Conservation (phyloP, 2,797 vertebrate genomes). For the Phyllotis vaccarum region DNA sequence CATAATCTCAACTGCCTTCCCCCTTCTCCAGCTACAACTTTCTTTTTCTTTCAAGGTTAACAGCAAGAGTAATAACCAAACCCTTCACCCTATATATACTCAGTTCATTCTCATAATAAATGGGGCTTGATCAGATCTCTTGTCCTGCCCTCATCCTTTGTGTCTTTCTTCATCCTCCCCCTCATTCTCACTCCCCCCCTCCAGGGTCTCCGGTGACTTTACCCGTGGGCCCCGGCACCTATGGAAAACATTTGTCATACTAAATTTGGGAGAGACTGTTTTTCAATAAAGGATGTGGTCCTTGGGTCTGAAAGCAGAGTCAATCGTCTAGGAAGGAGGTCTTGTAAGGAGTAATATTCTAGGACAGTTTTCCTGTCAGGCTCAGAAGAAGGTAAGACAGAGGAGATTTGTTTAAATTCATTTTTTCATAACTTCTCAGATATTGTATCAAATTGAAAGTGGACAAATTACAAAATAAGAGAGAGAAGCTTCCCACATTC, state of each 20-base stretch:
- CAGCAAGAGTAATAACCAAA: too few species aligned
- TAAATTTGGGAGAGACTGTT: background rate
- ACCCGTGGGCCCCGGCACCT: too few species aligned
- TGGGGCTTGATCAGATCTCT: too few species aligned
- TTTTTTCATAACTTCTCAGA: background rate
- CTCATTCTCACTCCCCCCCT: too few species aligned
- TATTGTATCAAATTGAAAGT: background rate
- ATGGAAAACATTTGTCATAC: background rate
- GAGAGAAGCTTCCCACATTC: background rate
- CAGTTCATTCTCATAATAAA: too few species aligned
- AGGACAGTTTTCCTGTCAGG: background rate
- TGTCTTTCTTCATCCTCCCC: too few species aligned
- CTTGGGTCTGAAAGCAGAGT: background rate
- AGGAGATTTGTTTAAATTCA: background rate
- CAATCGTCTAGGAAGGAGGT: background rate
- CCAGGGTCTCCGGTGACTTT: too few species aligned
- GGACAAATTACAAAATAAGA: background rate
- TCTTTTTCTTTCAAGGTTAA: too few species aligned
- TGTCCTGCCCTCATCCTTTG: too few species aligned
- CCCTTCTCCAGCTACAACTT: too few species aligned
- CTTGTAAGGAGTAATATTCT: background rate
- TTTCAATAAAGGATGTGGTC: background rate
- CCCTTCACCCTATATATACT: too few species aligned
- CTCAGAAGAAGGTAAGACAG: background rate
- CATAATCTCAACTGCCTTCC: too few species aligned